Evolutionary conservation across 37 sponge, comb jelly and placozoan species (phyloP), one percentile per base, ranked within the genome.

Genomic region (Aphrocallistes beatrix): DNA sequence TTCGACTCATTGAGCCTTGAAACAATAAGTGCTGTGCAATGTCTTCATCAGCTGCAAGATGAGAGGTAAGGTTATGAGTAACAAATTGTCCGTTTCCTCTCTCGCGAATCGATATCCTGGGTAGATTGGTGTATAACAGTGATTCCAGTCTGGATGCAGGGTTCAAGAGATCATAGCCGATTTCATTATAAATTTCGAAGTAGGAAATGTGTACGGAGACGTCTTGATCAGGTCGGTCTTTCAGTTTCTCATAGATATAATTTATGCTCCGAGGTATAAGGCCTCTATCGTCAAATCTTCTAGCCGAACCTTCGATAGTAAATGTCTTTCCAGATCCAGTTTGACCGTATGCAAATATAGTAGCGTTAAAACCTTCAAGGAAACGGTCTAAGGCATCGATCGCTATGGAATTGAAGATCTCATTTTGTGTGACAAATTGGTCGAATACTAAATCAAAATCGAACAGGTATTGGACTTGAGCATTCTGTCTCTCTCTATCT

Each of bases 301-400:
- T 9, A 19, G 86, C 88, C 89, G 88, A 0, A 50, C 96, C 89
- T 90, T 91, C 92, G 25, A 91, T 69, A 37, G 86, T 85, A 90
- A 93, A 85, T 38, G 88, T 86, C 85, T 94, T 91, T 0, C 90
- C 95, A 1, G 95, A 91, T 9, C 91, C 89, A 0, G 96, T 95
- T 83, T 93, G 93, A 1, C 96, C 96, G 50, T 95, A 95, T 17
- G 96, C 96, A 85, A 95, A 95, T 51, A 95, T 85, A 0, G 96
- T 95, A 19, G 90, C 93, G 84, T 95, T 95, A 86, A 88, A 95
- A 32, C 96, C 96, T 25, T 88, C 84, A 23, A 95, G 84, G 69
- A 93, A 95, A 23, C 85, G 36, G 16, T 91, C 93, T 0, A 88
- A 85, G 38, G 93, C 87, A 38, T 86, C 42, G 40, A 51, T 45